Evolutionary conservation across 2,113 vertebrate genomes (phyloP).

Genomic region (Syngnathus scovelli): DNA sequence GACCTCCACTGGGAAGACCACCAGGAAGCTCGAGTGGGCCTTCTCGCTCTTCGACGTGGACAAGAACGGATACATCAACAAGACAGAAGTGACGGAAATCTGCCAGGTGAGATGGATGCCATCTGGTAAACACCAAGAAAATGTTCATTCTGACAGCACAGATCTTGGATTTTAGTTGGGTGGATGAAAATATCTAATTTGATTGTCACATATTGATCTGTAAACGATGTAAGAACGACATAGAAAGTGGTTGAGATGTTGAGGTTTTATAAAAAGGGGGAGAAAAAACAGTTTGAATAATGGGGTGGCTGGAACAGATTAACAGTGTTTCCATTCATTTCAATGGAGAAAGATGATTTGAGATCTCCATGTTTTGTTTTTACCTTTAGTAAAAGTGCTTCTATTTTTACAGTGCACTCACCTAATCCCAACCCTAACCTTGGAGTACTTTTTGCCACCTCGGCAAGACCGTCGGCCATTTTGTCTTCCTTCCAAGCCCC

Average conservation of each 20-base stretch:
- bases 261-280: background rate
- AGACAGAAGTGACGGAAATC: conserved; percentile 84
- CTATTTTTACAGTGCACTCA: too few relatives aligned
- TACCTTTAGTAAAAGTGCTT: too few relatives aligned
- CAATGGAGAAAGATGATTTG: background rate
- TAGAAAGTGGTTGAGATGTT: background rate
- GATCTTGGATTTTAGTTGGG: background rate
- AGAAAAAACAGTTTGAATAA: too few relatives aligned
- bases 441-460: background rate
- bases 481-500: background rate
- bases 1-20: conserved; percentile 79
- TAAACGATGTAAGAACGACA: background rate
- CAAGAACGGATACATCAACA: conserved; percentile 87
- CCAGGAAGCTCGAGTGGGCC: conserved; percentile 89
- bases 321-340: background rate
- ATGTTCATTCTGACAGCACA: background rate
- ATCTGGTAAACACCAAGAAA: background rate
- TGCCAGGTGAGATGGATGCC: conserved; percentile 71
- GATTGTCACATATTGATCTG: background rate
- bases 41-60: conserved; percentile 93
- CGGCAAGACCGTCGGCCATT: background rate
- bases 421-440: too few relatives aligned
- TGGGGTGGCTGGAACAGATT: background rate
- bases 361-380: too few relatives aligned
- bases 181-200: background rate